These are phyloP conservation scores for Apeira syringaria DNA, from an alignment of 2,888 invertebrate genomes.

Conservation along the genomic window DNA sequence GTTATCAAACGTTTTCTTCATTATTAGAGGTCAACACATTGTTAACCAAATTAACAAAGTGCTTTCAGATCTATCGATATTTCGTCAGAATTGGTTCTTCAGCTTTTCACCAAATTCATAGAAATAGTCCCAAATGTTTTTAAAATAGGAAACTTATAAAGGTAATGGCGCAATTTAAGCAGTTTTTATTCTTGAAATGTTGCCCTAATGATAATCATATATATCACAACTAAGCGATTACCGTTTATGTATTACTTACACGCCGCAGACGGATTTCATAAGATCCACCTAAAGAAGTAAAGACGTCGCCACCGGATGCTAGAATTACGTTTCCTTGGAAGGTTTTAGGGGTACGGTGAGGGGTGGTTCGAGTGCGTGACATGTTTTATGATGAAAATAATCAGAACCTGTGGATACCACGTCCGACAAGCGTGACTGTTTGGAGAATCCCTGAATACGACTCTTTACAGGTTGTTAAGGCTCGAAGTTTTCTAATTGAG, in stretches of 20 bases:
- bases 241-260: conserved; percentile 14
- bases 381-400: conserved; percentile 67
- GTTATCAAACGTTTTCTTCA: too few species aligned
- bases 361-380: conserved; percentile 54
- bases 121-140: too few species aligned
- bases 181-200: too few species aligned
- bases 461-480: conserved; percentile 27
- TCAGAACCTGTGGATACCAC: conserved; percentile 56
- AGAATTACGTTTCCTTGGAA: conserved; percentile 39
- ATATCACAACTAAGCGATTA: conserved; percentile 1
- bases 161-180: too few species aligned
- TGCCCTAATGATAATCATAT: too few species aligned
- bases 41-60: too few species aligned
- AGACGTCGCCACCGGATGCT: conserved; percentile 27
- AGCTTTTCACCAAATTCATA: too few species aligned
- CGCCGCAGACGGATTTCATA: conserved; percentile 24
- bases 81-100: too few species aligned
- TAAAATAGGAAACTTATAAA: too few species aligned
- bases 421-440: conserved; percentile 50
- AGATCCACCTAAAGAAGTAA: conserved; percentile 27
- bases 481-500: conserved; percentile 11
- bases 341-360: conserved; percentile 37
- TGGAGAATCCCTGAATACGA: conserved; percentile 47
- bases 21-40: too few species aligned
- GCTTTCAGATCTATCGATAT: too few species aligned